Evolutionary conservation across 1,140 invertebrate species (phyloP), one percentile per base, ranked within the genome.

Genomic region (Ganaspis sp.): DNA sequence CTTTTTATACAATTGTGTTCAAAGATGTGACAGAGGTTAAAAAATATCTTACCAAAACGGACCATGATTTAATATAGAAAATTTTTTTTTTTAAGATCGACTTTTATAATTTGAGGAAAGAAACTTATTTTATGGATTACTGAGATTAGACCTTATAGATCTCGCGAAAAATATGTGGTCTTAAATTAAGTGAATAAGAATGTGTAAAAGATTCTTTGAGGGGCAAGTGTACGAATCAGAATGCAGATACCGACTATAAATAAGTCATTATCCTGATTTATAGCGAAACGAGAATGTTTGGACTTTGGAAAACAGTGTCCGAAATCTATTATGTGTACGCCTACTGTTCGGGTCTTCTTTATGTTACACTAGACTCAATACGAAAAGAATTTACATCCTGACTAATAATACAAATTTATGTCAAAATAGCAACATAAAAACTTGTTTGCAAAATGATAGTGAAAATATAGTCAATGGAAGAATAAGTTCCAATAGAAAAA

Each of bases 191-290:
- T 45, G 42, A 45, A 45, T 45, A 45, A n/a, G 4, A 45, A 45
- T 45, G n/a, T 45, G 11, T 45, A 12, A 12, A 45, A 45, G n/a
- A 3, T n/a, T 1, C 11, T 45, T 40, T 11, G 42, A 45, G 12
- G 42, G n/a, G n/a, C 42, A 45, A 45, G 42, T 45, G 42, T 45
- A 45, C 11, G 42, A 45, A 45, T 15, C n/a, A 45, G 42, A 45
- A 45, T 45, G 42, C 42, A 45, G 42, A 45, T 45, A 45, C 42
- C n/a, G 42, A 45, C 42, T 45, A 45, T 45, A 45, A 45, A 45
- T 45, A 45, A 45, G 42, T 45, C 42, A 45, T 45, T 45, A 45
- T 45, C 42, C 42, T 45, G 42, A 45, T 45, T 45, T 45, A 45
- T 45, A 45, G 42, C 42, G 2, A 11, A 45, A 15, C 4, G 11